A percentile compares a stretch with the other conserved stretches of the same genome.
These are phyloP conservation scores for Epicampocera succincta DNA, from an alignment of 2,888 invertebrate genomes.

Conservation along the genomic window DNA sequence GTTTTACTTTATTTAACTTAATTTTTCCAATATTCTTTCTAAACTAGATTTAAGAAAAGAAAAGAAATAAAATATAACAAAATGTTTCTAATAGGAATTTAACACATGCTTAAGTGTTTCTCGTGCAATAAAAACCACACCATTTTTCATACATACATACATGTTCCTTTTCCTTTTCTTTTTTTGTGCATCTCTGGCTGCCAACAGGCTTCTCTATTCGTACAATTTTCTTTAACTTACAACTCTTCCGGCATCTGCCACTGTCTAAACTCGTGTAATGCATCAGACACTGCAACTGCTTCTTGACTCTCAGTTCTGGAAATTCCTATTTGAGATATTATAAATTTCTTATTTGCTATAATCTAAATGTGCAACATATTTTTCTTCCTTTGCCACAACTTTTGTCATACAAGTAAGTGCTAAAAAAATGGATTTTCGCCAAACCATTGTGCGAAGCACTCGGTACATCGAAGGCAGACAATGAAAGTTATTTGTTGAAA, in stretches of 20 bases:
- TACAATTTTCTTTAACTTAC: slow-evolving; percentile 60
- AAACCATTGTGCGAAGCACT: slow-evolving; percentile 30
- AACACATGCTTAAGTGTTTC: slow-evolving; percentile 64
- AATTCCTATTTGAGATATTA: slow-evolving; percentile 23
- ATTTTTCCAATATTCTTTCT: slow-evolving; percentile 47
- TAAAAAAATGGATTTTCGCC: slow-evolving; percentile 31
- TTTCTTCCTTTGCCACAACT: neutral
- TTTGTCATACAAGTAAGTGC: slow-evolving; percentile 28
- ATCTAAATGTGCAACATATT: neutral
- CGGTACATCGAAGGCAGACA: neutral
- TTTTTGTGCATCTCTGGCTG: slow-evolving; percentile 14
- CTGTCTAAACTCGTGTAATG: slow-evolving; percentile 56
- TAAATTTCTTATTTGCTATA: neutral
- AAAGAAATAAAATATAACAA: slow-evolving; percentile 17
- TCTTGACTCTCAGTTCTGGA: neutral
- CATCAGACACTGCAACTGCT: slow-evolving; percentile 50
- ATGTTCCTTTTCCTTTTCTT: neutral
- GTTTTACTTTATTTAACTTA: slow-evolving; percentile 27
- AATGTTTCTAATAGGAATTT: slow-evolving; percentile 62
- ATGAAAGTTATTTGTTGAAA: slow-evolving; percentile 42
- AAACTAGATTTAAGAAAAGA: slow-evolving; percentile 7
- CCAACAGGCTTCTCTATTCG: slow-evolving; percentile 21
- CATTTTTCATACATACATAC: slow-evolving; percentile 24
- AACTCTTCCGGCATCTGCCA: slow-evolving; percentile 67
- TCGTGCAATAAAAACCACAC: slow-evolving; percentile 39